These are phyloP conservation scores for Trichonephila inaurata DNA, from an alignment of 1,140 invertebrate genomes.

Conservation along the genomic window DNA sequence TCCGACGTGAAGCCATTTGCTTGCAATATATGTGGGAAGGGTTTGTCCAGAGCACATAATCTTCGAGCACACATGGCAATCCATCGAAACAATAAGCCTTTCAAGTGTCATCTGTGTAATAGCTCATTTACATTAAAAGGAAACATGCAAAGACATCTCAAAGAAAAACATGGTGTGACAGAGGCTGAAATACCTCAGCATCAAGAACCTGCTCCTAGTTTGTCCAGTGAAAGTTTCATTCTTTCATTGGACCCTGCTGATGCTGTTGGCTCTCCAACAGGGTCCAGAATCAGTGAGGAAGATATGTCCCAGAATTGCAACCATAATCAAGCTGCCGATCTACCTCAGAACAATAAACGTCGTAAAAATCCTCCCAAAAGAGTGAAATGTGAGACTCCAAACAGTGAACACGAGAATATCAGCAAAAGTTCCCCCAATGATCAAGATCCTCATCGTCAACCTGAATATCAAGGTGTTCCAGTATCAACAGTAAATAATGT, in stretches of 20 bases:
- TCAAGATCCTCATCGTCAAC: constrained; percentile 60
- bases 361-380: constrained; percentile 69
- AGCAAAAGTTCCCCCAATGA: constrained; percentile 69
- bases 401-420: constrained; percentile 68
- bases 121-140: constrained; percentile 83
- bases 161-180: constrained; percentile 78
- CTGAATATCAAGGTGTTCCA: constrained; percentile 62
- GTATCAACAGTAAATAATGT: constrained; percentile 70
- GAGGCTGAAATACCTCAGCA: constrained; percentile 64
- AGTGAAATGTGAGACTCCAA: constrained; percentile 73
- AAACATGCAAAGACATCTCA: constrained; percentile 80
- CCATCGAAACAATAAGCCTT: constrained; percentile 79
- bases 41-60: constrained; percentile 79
- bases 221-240: constrained; percentile 74
- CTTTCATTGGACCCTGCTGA: constrained; percentile 69
- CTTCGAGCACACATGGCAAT: constrained; percentile 79
- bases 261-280: constrained; percentile 61
- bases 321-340: constrained; percentile 62
- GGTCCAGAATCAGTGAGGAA: constrained; percentile 61
- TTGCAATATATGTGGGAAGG: constrained; percentile 81
- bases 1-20: constrained; percentile 81
- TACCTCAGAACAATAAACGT: constrained; percentile 72
- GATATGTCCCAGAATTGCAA: constrained; percentile 64
- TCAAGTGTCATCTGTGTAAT: constrained; percentile 79
- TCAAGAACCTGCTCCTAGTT: constrained; percentile 58